Percentiles rank a stretch among this genome's conserved stretches.
Evolutionary conservation across 2,888 invertebrate species (phyloP).

Genomic region (Trisateles emortualis): DNA sequence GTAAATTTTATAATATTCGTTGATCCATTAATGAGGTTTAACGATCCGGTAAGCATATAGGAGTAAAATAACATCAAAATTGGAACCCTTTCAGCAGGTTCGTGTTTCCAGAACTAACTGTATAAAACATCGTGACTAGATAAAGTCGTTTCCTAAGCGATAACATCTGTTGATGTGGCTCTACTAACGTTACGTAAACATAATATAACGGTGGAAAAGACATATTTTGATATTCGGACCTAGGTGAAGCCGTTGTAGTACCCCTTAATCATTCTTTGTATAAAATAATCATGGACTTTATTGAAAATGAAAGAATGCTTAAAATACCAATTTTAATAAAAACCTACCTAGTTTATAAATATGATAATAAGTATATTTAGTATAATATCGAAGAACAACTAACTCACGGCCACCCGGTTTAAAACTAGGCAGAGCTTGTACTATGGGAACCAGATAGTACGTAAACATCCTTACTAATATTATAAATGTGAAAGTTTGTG

Average conservation of each 20-base stretch:
- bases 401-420: too few species aligned
- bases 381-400: too few species aligned
- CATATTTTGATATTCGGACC: conserved; percentile 32
- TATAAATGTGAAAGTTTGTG: too few species aligned
- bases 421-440: too few species aligned
- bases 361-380: too few species aligned
- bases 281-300: background rate
- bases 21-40: background rate
- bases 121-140: conserved; percentile 66
- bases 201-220: conserved; percentile 43
- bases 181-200: conserved; percentile 52
- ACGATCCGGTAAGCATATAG: conserved; percentile 29
- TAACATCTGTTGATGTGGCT: conserved; percentile 62
- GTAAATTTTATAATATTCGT: too few species aligned
- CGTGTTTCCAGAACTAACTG: conserved; percentile 65
- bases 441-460: too few species aligned
- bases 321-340: too few species aligned
- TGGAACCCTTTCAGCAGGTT: conserved; percentile 53
- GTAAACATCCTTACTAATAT: too few species aligned
- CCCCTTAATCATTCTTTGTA: conserved; percentile 4
- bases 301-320: too few species aligned
- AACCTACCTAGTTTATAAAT: too few species aligned
- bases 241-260: conserved; percentile 42
- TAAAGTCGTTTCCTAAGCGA: conserved; percentile 63
- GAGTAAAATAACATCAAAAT: conserved; percentile 53